A percentile compares a stretch with the other conserved stretches of the same genome.
Conservation (phyloP, 2,888 invertebrate species). For the Aphodius granarius region DNA sequence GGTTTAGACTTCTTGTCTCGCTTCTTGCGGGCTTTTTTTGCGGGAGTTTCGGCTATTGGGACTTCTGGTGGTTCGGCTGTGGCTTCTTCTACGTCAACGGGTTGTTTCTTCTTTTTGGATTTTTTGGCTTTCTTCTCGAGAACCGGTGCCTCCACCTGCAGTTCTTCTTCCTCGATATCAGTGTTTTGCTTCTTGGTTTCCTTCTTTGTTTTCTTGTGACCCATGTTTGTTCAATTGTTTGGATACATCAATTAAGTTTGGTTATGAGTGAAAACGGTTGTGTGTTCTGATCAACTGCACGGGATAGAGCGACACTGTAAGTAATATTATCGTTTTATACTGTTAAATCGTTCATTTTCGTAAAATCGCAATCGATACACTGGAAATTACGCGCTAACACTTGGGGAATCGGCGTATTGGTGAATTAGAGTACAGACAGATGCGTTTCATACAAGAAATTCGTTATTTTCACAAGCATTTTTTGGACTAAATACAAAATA, state of each 20-base stretch:
- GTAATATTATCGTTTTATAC: background rate
- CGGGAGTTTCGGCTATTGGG: background rate
- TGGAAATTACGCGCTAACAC: too few species aligned
- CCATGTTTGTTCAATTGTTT: constrained; percentile 20
- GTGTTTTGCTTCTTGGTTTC: constrained; percentile 11
- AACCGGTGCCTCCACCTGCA: background rate
- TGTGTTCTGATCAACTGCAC: background rate
- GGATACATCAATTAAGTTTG: background rate
- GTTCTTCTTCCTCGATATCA: constrained; percentile 4
- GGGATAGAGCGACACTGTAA: background rate
- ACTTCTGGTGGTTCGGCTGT: background rate
- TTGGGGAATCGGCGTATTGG: constrained; percentile 1
- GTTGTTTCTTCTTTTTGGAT: constrained; percentile 17
- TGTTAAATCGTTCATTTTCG: background rate
- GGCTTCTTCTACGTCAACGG: background rate
- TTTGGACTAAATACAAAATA: constrained; percentile 18
- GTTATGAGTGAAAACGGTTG: background rate
- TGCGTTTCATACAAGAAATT: background rate
- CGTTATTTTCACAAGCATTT: constrained; percentile 11
- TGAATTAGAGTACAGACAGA: background rate
- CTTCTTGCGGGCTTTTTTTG: background rate
- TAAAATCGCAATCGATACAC: background rate
- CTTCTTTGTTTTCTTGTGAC: constrained; percentile 24
- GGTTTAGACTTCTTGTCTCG: constrained; percentile 7
- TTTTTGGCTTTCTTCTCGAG: constrained; percentile 14